phyloP scores from a whole-genome alignment of 2,888 invertebrate species.

The Melanostoma scalare region DNA sequence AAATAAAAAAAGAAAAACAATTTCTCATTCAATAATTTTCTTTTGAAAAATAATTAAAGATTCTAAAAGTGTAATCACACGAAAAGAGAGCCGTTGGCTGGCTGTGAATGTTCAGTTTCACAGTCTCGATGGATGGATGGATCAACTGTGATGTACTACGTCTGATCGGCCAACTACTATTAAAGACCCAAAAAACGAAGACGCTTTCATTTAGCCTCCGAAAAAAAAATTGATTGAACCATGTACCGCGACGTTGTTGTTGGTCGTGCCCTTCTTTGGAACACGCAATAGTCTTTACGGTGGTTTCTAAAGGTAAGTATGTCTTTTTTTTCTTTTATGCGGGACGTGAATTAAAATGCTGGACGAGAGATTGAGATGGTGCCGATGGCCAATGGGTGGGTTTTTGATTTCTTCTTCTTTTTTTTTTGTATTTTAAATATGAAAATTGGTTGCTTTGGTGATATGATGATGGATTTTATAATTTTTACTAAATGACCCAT shows the following conservation, averaged over 20 bases:
- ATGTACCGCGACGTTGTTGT: conserved; percentile 30
- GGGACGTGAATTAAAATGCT: conserved; percentile 63
- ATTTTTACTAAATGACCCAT: too few species aligned
- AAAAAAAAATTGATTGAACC: conserved; percentile 67
- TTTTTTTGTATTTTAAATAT: neutral
- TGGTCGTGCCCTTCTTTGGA: conserved; percentile 63
- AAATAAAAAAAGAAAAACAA: conserved; percentile 14
- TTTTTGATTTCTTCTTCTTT: conserved; percentile 38
- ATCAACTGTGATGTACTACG: conserved; percentile 32
- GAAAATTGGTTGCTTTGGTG: too few species aligned
- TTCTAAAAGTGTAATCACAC: conserved; percentile 71
- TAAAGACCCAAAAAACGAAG: conserved; percentile 49
- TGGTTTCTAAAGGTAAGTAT: conserved; percentile 13
- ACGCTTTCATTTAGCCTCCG: conserved; percentile 66
- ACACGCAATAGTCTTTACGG: conserved; percentile 28
- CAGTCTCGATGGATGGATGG: conserved; percentile 43
- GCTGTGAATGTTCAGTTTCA: conserved; percentile 50
- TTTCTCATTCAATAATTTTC: conserved; percentile 72
- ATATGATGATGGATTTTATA: too few species aligned
- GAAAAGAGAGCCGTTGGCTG: conserved; percentile 57
- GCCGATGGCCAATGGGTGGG: conserved; percentile 48
- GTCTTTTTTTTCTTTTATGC: neutral
- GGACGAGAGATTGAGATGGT: conserved; percentile 47
- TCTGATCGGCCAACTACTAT: conserved; percentile 28
- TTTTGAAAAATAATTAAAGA: conserved; percentile 72